A percentile compares a stretch with the other conserved stretches of the same genome.
Conservation (phyloP, 2,113 vertebrate genomes). For the Oostethus manadensis region DNA sequence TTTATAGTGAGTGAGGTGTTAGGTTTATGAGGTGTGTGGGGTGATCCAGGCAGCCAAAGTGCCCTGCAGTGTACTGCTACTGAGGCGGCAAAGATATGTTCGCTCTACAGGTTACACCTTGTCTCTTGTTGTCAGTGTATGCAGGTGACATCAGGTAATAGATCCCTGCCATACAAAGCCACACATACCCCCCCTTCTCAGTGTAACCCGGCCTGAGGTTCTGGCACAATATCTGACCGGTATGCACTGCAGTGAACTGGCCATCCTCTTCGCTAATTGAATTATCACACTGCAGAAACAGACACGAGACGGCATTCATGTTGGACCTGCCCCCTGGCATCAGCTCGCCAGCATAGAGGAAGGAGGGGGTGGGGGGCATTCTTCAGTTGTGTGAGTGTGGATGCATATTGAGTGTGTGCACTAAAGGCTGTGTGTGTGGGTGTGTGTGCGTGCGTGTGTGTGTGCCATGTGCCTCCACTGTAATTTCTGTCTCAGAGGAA, state of each 20-base stretch:
- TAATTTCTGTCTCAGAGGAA: slow-evolving; percentile 68
- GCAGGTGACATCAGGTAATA: slow-evolving; percentile 58
- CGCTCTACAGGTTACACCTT: slow-evolving; percentile 51
- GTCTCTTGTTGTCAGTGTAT: slow-evolving; percentile 55
- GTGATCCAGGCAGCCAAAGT: slow-evolving; percentile 6
- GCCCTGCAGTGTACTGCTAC: slow-evolving; percentile 17
- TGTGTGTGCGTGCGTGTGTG: slow-evolving; percentile 35
- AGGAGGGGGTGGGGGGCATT: slow-evolving; percentile 14
- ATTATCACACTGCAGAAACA: slow-evolving; percentile 64
- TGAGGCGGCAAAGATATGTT: slow-evolving; percentile 35
- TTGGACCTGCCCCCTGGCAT: slow-evolving; percentile 61
- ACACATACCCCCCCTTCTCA: slow-evolving; percentile 35
- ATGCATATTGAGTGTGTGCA: slow-evolving; percentile 28
- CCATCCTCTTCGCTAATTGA: slow-evolving; percentile 62
- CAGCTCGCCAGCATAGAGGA: slow-evolving; percentile 22
- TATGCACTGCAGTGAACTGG: slow-evolving; percentile 44
- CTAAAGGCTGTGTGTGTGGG: slow-evolving; percentile 36
- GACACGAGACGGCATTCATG: slow-evolving; percentile 61
- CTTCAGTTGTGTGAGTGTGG: slow-evolving; percentile 41
- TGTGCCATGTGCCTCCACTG: slow-evolving; percentile 47
- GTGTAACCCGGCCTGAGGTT: slow-evolving; percentile 54
- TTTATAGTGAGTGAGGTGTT: slow-evolving; percentile 1
- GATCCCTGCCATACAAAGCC: slow-evolving; percentile 4
- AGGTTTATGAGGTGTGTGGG: neutral
- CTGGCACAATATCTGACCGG: slow-evolving; percentile 52